Evolutionary conservation across 2,797 vertebrate species (phyloP).

Genomic region (Rousettus madagascariensis): DNA sequence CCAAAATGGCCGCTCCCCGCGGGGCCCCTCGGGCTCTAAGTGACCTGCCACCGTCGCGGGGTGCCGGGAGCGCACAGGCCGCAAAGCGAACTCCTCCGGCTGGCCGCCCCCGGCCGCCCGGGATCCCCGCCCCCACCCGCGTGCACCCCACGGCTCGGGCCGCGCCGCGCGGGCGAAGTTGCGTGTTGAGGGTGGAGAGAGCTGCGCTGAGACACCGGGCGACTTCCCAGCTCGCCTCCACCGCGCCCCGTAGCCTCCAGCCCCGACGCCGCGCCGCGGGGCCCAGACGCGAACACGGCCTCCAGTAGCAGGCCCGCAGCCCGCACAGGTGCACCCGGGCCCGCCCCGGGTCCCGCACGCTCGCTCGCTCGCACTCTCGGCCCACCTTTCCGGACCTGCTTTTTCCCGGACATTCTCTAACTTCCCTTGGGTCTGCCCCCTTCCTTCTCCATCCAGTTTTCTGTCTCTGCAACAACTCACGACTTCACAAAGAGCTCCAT

Average conservation of each 20-base stretch:
- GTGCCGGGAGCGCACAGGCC: background rate
- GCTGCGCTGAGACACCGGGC: background rate
- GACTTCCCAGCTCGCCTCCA: background rate
- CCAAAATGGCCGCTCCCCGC: conserved; percentile 67
- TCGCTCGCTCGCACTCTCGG: background rate
- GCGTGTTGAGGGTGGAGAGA: background rate
- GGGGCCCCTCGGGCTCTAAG: background rate
- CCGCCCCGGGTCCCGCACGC: background rate
- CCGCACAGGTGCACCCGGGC: conserved; percentile 58
- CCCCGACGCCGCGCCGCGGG: background rate
- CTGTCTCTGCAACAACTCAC: background rate
- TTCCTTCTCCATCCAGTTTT: background rate
- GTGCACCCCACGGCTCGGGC: background rate
- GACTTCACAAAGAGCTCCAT: conserved; percentile 60
- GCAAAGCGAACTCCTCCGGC: rapidly evolving
- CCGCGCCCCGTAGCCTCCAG: background rate
- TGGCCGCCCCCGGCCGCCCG: background rate
- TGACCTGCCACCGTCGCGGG: background rate
- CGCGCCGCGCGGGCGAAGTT: background rate
- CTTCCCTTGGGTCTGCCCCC: background rate
- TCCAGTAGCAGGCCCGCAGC: background rate
- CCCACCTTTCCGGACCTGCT: background rate
- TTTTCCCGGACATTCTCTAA: background rate
- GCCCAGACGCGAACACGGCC: background rate
- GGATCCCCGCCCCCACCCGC: background rate